phyloP scores from a whole-genome alignment of 2,113 vertebrate genomes.

The Danionella cerebrum region DNA sequence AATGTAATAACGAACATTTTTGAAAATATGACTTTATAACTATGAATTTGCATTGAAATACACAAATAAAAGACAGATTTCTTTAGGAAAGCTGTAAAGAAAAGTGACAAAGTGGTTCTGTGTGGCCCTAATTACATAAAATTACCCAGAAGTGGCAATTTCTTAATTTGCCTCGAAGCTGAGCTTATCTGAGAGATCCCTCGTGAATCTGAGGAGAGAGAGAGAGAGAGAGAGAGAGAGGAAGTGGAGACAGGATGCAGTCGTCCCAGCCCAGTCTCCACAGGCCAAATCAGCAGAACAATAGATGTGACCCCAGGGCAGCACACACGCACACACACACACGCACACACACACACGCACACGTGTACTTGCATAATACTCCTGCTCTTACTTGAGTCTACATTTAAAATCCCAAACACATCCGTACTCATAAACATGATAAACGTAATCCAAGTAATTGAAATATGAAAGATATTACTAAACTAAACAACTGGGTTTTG shows the following conservation, averaged over 20 bases:
- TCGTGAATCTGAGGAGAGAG: background rate
- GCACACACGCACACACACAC: conserved; percentile 10
- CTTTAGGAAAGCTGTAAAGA: too few species aligned
- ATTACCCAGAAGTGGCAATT: background rate
- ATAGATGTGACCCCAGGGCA: conserved; percentile 38
- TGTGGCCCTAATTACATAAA: background rate
- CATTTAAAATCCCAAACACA: too few species aligned
- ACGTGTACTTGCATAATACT: background rate
- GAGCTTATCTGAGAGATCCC: background rate
- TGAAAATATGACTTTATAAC: too few species aligned
- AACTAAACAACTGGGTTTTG: too few species aligned
- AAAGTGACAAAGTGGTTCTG: background rate
- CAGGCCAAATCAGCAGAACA: conserved; percentile 39
- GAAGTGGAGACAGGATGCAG: conserved; percentile 37
- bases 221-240: conserved; percentile 6
- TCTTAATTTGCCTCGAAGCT: background rate
- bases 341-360: background rate
- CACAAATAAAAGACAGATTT: too few species aligned
- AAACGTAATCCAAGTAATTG: too few species aligned
- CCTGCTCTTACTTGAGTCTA: background rate
- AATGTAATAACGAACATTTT: too few species aligned
- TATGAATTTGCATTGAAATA: too few species aligned
- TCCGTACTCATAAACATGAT: too few species aligned
- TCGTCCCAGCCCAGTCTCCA: conserved; percentile 24
- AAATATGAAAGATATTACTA: too few species aligned